Evolutionary conservation across 2,113 vertebrate genomes (phyloP).

Genomic region (Corvus hawaiiensis): DNA sequence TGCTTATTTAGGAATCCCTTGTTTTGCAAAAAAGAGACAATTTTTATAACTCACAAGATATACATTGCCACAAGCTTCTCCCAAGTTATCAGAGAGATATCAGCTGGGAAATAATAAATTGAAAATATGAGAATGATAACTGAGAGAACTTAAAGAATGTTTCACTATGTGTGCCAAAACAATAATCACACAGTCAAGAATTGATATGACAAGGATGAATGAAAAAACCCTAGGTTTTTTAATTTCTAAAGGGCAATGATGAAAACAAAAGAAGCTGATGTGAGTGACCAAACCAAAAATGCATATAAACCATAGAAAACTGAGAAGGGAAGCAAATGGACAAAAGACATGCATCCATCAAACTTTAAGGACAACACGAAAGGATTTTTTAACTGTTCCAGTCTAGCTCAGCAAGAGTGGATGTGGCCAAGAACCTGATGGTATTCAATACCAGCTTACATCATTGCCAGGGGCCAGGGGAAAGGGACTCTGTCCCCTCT

Average conservation of each 20-base stretch:
- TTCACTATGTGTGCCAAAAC: neutral
- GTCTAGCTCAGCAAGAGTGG: neutral
- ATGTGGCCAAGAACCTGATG: no score
- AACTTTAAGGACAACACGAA: neutral
- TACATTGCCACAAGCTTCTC: neutral
- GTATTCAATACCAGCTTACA: no score
- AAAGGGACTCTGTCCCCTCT: neutral
- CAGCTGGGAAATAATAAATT: neutral
- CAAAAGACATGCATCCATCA: neutral
- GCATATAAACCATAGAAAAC: neutral
- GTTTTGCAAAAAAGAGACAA: neutral
- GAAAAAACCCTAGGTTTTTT: neutral
- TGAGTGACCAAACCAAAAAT: neutral
- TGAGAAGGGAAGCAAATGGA: neutral
- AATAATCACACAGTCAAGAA: neutral
- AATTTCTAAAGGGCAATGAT: neutral
- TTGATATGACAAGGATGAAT: neutral
- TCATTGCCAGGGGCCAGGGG: neutral
- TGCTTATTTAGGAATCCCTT: neutral
- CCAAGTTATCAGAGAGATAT: neutral
- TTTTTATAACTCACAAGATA: neutral
- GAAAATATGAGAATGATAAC: neutral
- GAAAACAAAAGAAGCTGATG: neutral
- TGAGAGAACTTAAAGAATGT: neutral
- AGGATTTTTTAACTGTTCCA: neutral